Evolutionary conservation across 2,797 vertebrate genomes (phyloP), one percentile per base, ranked within the genome.

Genomic region (Labroides dimidiatus): DNA sequence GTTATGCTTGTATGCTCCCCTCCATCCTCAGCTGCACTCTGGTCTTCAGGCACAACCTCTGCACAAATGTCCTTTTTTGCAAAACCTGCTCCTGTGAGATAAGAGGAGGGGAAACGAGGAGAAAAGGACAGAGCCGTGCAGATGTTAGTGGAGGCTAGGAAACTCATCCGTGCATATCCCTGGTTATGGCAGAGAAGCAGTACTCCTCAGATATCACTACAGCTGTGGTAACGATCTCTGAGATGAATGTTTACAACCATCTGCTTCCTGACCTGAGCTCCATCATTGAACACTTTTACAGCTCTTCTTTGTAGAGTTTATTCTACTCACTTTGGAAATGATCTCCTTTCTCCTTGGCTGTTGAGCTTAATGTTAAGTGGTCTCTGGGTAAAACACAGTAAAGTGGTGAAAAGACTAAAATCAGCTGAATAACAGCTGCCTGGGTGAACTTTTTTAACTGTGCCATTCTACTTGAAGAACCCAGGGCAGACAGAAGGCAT

Each of bases 11-110:
- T 98, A 39, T 39, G 97, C 15, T 99, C 98, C 77, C 98, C 97
- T 0, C 94, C 92, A 59, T 99, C 97, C 36, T 96, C 90, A 4
- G 95, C 94, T 0, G 96, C 92, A 9, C 96, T 94, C 3, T 98
- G 97, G 86, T 98, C 98, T 87, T 99, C 99, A 93, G 99, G 97
- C 0, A 99, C 97, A 6, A 99, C 99, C 91, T 99, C 97, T 59
- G 99, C 98, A 0, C 98, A 96, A 85, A 99, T 99, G 44, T 99
- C 98, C 1, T 99, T 99, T 93, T 98, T 99, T 61, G 96, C 97
- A 0, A 97, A 99, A 39, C 97, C 97, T 0, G 97, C 97, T 1
- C 97, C 98, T 91, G 99, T 99, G 52, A 98, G 94, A 93, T 99
- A 97, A 99, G 90, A 64, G 37, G 37, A 75, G 43, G 75, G 44